Percentiles rank a stretch among this genome's conserved stretches.
These are phyloP conservation scores for Zygogramma bicolorata DNA, from an alignment of 2,888 invertebrate species.

Conservation along the genomic window DNA sequence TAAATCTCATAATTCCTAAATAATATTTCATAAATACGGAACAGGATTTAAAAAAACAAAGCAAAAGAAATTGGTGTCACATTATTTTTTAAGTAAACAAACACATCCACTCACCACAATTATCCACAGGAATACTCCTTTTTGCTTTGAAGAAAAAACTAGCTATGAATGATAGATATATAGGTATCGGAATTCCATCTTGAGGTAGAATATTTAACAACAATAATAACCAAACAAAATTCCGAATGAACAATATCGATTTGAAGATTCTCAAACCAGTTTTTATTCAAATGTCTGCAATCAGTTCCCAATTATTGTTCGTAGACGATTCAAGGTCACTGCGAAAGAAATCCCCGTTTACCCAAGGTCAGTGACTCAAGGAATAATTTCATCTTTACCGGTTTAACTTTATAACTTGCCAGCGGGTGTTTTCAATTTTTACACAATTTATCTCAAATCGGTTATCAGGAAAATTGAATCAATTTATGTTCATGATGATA, in stretches of 20 bases:
- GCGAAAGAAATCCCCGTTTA: slow-evolving; percentile 22
- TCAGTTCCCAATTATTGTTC: not conserved
- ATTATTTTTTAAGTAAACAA: not conserved
- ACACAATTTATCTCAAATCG: too few relatives aligned
- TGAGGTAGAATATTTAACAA: not conserved
- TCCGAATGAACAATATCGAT: not conserved
- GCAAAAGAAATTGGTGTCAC: not conserved
- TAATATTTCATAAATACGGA: not conserved
- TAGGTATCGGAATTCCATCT: not conserved
- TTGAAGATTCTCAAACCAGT: slow-evolving; percentile 4
- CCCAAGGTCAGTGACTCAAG: not conserved
- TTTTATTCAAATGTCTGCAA: not conserved
- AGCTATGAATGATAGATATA: not conserved
- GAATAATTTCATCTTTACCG: not conserved
- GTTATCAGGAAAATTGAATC: too few relatives aligned
- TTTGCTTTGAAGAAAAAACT: not conserved
- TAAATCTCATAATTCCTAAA: not conserved
- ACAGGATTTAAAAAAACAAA: not conserved
- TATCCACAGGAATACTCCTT: not conserved
- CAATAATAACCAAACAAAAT: not conserved
- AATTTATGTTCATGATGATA: too few relatives aligned
- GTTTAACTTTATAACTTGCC: too few relatives aligned
- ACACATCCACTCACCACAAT: not conserved
- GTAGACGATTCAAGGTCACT: slow-evolving; percentile 9
- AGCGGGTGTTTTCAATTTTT: too few relatives aligned